A percentile compares a stretch with the other conserved stretches of the same genome.
phyloP scores from a whole-genome alignment of 1,140 invertebrate genomes.

The Aphis craccivora region DNA sequence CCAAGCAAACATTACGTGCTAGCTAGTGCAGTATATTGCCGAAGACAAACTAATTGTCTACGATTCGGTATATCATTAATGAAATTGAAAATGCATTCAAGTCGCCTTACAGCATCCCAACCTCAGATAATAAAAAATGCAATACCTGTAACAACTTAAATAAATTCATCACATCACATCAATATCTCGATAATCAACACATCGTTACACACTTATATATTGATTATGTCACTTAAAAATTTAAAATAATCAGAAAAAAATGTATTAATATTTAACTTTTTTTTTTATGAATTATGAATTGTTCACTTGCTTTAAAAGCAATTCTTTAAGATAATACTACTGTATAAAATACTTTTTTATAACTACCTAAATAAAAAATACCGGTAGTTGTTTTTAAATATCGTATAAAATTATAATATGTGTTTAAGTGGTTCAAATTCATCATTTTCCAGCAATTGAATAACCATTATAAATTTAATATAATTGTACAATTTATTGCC shows the following conservation, averaged over 20 bases:
- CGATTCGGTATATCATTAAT: neutral
- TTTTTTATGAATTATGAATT: too few species aligned
- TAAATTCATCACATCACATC: neutral
- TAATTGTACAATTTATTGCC: neutral
- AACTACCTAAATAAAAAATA: neutral
- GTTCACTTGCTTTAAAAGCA: too few species aligned
- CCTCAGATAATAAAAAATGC: neutral
- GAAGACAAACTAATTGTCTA: slow-evolving; percentile 14
- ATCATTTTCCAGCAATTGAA: neutral
- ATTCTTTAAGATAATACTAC: neutral
- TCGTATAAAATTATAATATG: neutral
- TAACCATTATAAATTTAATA: neutral
- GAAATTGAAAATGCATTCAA: slow-evolving; percentile 4
- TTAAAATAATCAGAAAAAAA: neutral
- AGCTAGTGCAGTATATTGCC: neutral
- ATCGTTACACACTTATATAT: neutral
- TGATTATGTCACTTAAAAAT: neutral
- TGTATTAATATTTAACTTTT: too few species aligned
- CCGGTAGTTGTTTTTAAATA: neutral
- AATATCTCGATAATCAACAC: neutral
- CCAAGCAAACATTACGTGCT: neutral
- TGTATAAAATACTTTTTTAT: neutral
- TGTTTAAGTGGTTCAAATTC: neutral
- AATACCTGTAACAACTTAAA: neutral
- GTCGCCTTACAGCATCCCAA: neutral